phyloP scores from a whole-genome alignment of 2,797 vertebrate genomes.

The Dicrostonyx torquatus region DNA sequence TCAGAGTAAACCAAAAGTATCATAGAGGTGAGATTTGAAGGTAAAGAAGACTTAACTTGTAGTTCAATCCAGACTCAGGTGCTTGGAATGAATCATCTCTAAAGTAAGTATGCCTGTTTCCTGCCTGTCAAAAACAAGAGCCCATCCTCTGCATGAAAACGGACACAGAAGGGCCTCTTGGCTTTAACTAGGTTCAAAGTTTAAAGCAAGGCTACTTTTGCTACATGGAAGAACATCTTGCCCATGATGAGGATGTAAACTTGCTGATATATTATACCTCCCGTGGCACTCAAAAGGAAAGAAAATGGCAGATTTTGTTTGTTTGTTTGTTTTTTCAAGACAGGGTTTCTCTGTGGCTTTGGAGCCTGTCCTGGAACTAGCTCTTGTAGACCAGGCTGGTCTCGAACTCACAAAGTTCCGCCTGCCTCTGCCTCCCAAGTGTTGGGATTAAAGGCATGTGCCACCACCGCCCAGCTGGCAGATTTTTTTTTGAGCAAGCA shows the following conservation, averaged over 20 bases:
- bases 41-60: not conserved
- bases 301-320: slow-evolving; percentile 61
- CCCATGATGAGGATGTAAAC: slow-evolving; percentile 40
- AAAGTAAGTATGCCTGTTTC: slow-evolving; percentile 24
- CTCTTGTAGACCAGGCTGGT: no score
- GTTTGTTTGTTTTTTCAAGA: no score
- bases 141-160: slow-evolving; percentile 54
- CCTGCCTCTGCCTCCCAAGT: no score
- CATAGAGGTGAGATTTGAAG: not conserved
- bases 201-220: slow-evolving; percentile 54
- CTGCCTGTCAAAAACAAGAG: slow-evolving; percentile 3
- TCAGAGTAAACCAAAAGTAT: not conserved
- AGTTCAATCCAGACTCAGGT: not conserved
- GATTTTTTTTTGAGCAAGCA: slow-evolving; percentile 71
- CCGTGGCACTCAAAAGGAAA: not conserved
- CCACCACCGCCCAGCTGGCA: no score
- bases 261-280: slow-evolving; percentile 75
- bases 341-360: no score
- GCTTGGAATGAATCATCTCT: not conserved
- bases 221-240: slow-evolving; percentile 29
- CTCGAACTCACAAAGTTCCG: no score
- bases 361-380: no score
- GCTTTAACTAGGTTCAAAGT: slow-evolving; percentile 67
- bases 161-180: not conserved
- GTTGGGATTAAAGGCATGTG: no score